Base-by-base conservation (phyloP, 2,113 vertebrate genomes). In the Caretta caretta region DNA sequence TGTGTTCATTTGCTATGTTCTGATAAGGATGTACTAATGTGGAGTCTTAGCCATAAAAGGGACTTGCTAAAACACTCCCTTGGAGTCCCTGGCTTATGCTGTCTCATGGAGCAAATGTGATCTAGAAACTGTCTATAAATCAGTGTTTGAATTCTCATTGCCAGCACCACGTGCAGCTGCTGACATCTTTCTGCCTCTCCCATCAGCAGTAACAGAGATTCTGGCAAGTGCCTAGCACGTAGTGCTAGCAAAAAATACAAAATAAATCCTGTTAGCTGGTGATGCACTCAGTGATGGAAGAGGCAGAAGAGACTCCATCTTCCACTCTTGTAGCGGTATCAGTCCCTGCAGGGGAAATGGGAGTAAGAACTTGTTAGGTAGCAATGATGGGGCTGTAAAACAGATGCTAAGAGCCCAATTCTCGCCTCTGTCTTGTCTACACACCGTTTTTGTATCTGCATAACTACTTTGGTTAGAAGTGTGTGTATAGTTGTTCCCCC, bases 121-220 rank as follows among this genome's bases (percentile, higher is more conserved):
- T 29, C 57, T 59, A 29, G 57, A 31, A 29, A 31, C 57, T 59
- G 25, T 27, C 22, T 85, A 24, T 24, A 83, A 81, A 59, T 53
- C 69, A 13, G 25, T 11, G 3, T 35, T 88, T 53, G 80, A 48
- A 27, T 38, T 84, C 72, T 81, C 31, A 13, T 4, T 19, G 0
- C 13, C 51, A 69, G 48, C 50, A n/a, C 35, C 0, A 4, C 3
- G 0, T 10, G 62, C 17, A 76, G 27, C 19, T 13, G 56, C 91
- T 56, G 13, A 11, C 42, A 11, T 48, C 42, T 78, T 78, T 48
- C 12, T 27, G 75, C 24, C 6, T 72, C 19, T 42, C 75, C 14
- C 42, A 76, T 78, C 75, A 78, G 75, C 22, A 78, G 6, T 46
- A 46, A 78, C 69, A 48, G 72, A 46, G 31, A 49, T 48, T 57